Conservation (phyloP, 2,797 vertebrate genomes). For the Zalophus californianus region DNA sequence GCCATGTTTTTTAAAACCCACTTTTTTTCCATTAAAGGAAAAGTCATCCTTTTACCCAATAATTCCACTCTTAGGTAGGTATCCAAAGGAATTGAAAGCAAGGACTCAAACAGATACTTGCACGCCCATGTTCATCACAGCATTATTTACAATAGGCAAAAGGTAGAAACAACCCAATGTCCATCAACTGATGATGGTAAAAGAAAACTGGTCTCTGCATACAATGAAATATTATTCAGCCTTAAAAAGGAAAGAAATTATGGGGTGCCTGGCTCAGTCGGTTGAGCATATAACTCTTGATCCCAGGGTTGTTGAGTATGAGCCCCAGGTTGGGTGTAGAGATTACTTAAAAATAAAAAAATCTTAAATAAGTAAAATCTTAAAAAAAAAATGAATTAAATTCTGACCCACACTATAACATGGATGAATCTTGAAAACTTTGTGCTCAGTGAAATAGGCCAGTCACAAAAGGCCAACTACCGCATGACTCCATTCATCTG, state of each 20-base stretch:
- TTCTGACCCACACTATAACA: background rate
- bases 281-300: background rate
- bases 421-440: background rate
- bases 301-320: background rate
- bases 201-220: background rate
- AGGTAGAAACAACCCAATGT: background rate
- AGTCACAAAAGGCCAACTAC: background rate
- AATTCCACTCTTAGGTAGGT: background rate
- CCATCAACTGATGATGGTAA: background rate
- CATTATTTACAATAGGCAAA: background rate
- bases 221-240: background rate
- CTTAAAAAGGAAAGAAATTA: background rate
- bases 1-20: background rate
- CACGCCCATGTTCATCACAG: background rate
- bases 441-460: background rate
- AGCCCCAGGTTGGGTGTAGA: background rate
- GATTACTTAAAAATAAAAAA: background rate
- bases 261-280: background rate
- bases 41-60: background rate
- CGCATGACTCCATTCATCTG: background rate
- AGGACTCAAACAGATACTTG: background rate
- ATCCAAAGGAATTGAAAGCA: background rate
- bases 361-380: background rate
- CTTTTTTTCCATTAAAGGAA: conserved; percentile 15
- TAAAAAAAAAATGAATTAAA: background rate